phyloP scores from a whole-genome alignment of 2,113 vertebrate genomes.

The Formicarius rufipectus region DNA sequence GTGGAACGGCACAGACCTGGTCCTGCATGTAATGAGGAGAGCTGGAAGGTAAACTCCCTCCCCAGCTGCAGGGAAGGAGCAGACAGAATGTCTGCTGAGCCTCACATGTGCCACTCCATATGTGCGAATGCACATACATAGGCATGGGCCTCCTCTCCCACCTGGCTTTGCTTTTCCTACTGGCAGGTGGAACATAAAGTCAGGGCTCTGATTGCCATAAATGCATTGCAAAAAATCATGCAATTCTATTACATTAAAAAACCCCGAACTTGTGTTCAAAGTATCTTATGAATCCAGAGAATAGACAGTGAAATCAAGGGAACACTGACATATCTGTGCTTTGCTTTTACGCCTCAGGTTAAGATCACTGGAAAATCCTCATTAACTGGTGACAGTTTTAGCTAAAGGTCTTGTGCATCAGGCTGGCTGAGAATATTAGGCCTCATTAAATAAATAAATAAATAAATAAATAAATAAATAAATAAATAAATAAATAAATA shows the following conservation, averaged over 20 bases:
- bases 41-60: conserved; percentile 45
- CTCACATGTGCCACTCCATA: background rate
- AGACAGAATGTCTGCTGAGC: conserved; percentile 30
- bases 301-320: background rate
- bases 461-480: no score
- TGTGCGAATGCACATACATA: background rate
- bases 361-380: conserved; percentile 23
- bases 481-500: no score
- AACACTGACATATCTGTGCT: background rate
- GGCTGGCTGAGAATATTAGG: conserved; percentile 24
- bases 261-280: background rate
- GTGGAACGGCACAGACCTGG: conserved; percentile 72
- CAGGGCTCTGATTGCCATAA: background rate
- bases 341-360: background rate
- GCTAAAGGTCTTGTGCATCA: background rate
- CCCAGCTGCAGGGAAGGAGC: background rate
- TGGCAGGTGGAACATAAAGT: background rate
- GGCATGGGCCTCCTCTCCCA: background rate
- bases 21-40: conserved; percentile 73
- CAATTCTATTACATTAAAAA: background rate
- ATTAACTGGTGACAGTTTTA: conserved; percentile 31
- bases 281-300: background rate
- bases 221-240: background rate
- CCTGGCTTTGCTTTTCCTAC: background rate
- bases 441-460: conserved; percentile 50